Evolutionary conservation across 2,888 invertebrate genomes (phyloP).

Genomic region (Orthosia incerta): DNA sequence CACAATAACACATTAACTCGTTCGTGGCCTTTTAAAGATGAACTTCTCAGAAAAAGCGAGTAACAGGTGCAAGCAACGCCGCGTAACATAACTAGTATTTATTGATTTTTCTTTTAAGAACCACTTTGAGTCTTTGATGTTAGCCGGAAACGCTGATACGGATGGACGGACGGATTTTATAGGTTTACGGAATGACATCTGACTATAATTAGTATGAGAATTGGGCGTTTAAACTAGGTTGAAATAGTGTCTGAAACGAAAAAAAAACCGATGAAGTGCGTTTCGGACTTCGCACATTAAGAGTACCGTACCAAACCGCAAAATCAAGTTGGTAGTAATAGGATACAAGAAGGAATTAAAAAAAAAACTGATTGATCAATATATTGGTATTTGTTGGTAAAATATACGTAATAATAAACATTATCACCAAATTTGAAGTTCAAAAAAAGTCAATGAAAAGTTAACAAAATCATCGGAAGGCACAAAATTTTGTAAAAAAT

Average conservation of each 20-base stretch:
- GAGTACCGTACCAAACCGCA: too few relatives aligned
- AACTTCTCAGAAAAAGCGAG: conserved; percentile 72
- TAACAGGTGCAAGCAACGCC: conserved; percentile 77
- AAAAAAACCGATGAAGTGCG: too few relatives aligned
- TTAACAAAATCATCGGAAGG: too few relatives aligned
- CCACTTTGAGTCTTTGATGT: conserved; percentile 68
- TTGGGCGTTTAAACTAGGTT: not conserved
- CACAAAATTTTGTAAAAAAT: too few relatives aligned
- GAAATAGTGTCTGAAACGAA: not conserved
- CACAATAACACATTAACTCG: conserved; percentile 27
- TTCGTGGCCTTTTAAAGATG: conserved; percentile 38
- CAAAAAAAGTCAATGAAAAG: too few relatives aligned
- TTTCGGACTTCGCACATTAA: too few relatives aligned
- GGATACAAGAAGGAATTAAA: too few relatives aligned
- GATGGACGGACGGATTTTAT: conserved; percentile 46
- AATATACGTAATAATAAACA: too few relatives aligned
- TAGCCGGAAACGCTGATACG: conserved; percentile 50
- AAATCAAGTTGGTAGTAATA: too few relatives aligned
- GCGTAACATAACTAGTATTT: conserved; percentile 68
- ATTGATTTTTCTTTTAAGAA: conserved; percentile 64
- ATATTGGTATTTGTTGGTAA: too few relatives aligned
- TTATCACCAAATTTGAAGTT: too few relatives aligned
- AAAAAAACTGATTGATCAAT: too few relatives aligned
- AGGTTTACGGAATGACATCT: conserved; percentile 47
- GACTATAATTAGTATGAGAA: conserved; percentile 4